Percentiles rank a stretch among this genome's conserved stretches.
Evolutionary conservation across 2,888 invertebrate genomes (phyloP).

Genomic region (Drosophila eohydei): DNA sequence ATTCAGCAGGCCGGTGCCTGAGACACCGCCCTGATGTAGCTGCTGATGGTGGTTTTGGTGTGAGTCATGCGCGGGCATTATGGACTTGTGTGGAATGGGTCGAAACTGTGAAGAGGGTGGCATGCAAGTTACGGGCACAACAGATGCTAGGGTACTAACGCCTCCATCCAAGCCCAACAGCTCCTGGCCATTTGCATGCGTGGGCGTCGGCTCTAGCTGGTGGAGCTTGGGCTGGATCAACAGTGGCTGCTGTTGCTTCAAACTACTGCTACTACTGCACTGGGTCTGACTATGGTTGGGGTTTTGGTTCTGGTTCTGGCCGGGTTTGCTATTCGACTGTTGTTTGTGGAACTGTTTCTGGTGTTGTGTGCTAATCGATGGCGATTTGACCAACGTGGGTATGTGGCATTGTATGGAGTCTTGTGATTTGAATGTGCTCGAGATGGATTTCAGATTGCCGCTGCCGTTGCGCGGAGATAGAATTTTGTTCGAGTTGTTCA

Average conservation of each 20-base stretch:
- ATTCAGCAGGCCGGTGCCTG: constrained; percentile 74
- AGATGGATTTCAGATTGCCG: constrained; percentile 83
- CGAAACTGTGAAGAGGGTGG: constrained; percentile 85
- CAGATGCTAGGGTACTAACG: constrained; percentile 82
- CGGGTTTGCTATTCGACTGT: constrained; percentile 43
- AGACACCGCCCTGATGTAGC: constrained; percentile 44
- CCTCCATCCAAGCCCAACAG: constrained; percentile 75
- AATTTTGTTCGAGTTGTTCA: constrained; percentile 82
- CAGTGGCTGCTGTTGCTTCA: constrained; percentile 82
- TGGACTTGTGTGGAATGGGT: constrained; percentile 85
- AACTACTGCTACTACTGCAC: constrained; percentile 72
- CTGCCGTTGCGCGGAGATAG: constrained; percentile 84
- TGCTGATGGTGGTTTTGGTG: constrained; percentile 54
- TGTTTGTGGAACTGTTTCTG: constrained; percentile 79
- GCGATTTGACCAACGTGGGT: constrained; percentile 84
- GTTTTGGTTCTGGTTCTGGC: constrained; percentile 36
- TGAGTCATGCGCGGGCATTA: constrained; percentile 80
- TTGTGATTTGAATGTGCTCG: constrained; percentile 85
- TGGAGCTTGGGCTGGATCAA: constrained; percentile 82
- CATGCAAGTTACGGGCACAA: constrained; percentile 83
- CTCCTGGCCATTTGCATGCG: constrained; percentile 68
- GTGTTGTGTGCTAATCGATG: constrained; percentile 83
- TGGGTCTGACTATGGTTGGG: constrained; percentile 51
- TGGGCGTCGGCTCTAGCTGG: constrained; percentile 63
- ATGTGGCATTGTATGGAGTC: constrained; percentile 85